Evolutionary conservation across 2,113 vertebrate genomes (phyloP), one percentile per base, ranked within the genome.

Genomic region (Quiscalus mexicanus): DNA sequence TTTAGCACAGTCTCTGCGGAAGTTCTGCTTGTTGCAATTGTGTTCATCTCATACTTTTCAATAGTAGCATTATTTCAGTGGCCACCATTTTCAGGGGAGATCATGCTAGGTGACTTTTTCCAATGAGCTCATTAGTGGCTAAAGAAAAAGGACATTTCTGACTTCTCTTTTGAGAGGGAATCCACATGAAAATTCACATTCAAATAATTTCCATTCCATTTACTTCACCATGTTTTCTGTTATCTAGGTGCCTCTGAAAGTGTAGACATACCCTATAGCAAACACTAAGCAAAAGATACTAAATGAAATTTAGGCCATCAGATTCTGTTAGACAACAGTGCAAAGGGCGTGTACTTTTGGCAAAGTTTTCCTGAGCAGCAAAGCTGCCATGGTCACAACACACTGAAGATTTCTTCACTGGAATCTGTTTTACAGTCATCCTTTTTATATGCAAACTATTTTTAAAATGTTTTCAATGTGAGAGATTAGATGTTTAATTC

Each of bases 401-500:
- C 6, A 2, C 60, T 49, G 17, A 77, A 80, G 82, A 90, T 84
- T 92, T 75, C 76, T 82, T 71, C 47, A 37, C 47, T 58, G 44
- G 89, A 92, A 75, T 89, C 22, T 59, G 44, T 92, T 93, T 77
- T 42, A 39, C 65, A 86, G 79, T 74, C 37, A 64, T 58, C 25
- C 65, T 92, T 89, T 96, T 95, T 64, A 84, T 84, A 88, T 93
- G 90, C 60, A 93, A 95, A 90, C 42, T 87, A 75, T 90, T 89
- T 94, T 33, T 1, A 75, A 95, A 95, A 75, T 1, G 1, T 80
- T 90, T 88, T 86, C 28, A 8, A 47, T 71, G 49, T 74, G 60
- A 81, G 64, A 86, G 30, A 68, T 87, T 75, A 92, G 52, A 95
- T 90, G 65, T 89, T 93, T 93, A 90, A 96, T 94, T 96, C 80